These are phyloP conservation scores for Drosophila nigromelanica DNA, from an alignment of 1,140 invertebrate genomes.

Conservation along the genomic window DNA sequence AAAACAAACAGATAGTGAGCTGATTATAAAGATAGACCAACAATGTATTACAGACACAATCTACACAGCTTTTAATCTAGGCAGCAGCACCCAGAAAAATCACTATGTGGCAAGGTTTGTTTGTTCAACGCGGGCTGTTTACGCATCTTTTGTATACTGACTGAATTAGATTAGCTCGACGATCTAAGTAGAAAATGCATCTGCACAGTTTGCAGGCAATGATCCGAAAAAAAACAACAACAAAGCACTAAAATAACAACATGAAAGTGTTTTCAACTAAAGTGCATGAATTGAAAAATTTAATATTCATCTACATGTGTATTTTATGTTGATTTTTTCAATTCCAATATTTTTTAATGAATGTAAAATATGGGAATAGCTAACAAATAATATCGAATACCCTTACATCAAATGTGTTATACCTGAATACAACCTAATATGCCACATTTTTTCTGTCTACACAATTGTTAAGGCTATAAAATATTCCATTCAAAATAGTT, in stretches of 20 bases:
- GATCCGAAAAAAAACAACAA: conserved; percentile 2
- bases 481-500: no score
- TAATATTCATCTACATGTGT: neutral
- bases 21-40: conserved; percentile 62
- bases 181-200: conserved; percentile 23
- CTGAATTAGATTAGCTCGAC: conserved; percentile 10
- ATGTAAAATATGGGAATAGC: no score
- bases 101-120: neutral
- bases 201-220: conserved; percentile 7
- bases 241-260: conserved; percentile 9
- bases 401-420: no score
- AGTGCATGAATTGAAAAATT: neutral
- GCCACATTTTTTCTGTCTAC: no score
- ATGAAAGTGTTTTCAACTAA: neutral
- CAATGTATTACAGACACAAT: conserved; percentile 26
- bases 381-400: no score
- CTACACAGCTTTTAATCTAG: conserved; percentile 9
- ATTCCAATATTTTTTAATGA: no score
- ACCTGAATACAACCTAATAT: no score
- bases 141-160: conserved; percentile 11
- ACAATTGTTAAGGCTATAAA: no score
- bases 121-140: conserved; percentile 24
- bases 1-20: conserved; percentile 53
- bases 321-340: no score
- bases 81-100: conserved; percentile 14